phyloP scores from a whole-genome alignment of 2,888 invertebrate species.

The Hyalella azteca region DNA sequence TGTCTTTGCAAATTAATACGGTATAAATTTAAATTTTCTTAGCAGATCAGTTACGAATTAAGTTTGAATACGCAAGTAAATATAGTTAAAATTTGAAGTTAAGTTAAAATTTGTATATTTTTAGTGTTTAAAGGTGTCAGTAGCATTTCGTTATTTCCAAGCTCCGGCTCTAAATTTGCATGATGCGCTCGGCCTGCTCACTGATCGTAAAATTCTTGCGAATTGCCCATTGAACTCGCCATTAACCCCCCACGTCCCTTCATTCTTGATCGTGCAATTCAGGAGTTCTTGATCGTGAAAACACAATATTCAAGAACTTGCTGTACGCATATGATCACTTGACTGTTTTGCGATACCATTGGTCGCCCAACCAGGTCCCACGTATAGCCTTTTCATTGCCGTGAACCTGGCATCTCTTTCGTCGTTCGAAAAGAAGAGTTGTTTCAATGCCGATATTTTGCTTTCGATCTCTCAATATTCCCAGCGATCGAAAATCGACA shows the following conservation, averaged over 20 bases:
- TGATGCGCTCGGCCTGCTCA: no score
- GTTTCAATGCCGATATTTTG: not conserved
- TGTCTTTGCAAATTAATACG: no score
- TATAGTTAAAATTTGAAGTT: no score
- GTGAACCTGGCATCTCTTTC: not conserved
- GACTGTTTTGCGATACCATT: conserved; percentile 18
- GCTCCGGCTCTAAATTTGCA: no score
- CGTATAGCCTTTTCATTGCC: not conserved
- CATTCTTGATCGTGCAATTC: not conserved
- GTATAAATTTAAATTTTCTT: no score
- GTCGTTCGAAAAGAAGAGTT: not conserved
- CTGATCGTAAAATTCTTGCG: not conserved
- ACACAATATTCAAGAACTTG: not conserved
- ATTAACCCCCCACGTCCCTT: not conserved
- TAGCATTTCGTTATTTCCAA: no score
- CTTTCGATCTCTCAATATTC: conserved; percentile 25
- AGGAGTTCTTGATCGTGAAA: conserved; percentile 1
- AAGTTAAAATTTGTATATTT: no score
- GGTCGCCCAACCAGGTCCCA: not conserved
- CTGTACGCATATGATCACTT: not conserved
- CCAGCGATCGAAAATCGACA: conserved; percentile 23
- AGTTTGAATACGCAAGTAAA: no score
- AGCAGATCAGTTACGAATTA: no score
- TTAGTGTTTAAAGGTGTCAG: no score
- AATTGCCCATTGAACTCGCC: not conserved